phyloP scores from a whole-genome alignment of 2,113 vertebrate genomes.

The Holacanthus passer region DNA sequence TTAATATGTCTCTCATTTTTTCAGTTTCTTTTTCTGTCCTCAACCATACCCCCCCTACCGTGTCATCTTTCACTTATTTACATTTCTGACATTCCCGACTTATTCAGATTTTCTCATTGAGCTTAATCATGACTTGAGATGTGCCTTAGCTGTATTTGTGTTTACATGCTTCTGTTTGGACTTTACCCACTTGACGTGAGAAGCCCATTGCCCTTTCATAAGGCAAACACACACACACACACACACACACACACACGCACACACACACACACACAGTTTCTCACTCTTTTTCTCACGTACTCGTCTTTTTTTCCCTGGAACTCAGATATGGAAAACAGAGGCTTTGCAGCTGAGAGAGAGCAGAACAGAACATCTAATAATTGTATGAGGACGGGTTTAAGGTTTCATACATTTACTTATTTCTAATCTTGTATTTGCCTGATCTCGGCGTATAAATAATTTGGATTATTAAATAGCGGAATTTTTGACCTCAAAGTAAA shows the following conservation, averaged over 20 bases:
- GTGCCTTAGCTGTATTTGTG: not conserved
- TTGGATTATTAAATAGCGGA: not conserved
- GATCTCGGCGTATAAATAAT: not conserved
- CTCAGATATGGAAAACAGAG: not conserved
- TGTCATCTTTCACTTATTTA: constrained; percentile 11
- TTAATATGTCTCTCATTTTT: constrained; percentile 18
- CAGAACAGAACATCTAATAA: not conserved
- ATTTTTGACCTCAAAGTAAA: not conserved
- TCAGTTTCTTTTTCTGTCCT: constrained; percentile 23
- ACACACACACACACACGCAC: too few species aligned
- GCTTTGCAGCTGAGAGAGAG: not conserved
- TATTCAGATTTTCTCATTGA: not conserved
- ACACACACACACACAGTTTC: too few species aligned
- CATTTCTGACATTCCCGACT: not conserved
- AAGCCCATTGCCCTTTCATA: not conserved
- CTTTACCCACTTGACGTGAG: not conserved
- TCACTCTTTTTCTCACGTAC: too few species aligned
- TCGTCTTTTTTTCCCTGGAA: not conserved
- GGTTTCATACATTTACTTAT: not conserved
- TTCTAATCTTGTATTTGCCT: not conserved
- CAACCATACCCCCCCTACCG: not conserved
- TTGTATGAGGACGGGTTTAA: not conserved
- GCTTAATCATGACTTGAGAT: not conserved
- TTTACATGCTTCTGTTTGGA: not conserved
- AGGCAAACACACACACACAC: constrained; percentile 5